A percentile compares a stretch with the other conserved stretches of the same genome.
phyloP scores from a whole-genome alignment of 2,888 invertebrate species.

The Rhingia campestris region DNA sequence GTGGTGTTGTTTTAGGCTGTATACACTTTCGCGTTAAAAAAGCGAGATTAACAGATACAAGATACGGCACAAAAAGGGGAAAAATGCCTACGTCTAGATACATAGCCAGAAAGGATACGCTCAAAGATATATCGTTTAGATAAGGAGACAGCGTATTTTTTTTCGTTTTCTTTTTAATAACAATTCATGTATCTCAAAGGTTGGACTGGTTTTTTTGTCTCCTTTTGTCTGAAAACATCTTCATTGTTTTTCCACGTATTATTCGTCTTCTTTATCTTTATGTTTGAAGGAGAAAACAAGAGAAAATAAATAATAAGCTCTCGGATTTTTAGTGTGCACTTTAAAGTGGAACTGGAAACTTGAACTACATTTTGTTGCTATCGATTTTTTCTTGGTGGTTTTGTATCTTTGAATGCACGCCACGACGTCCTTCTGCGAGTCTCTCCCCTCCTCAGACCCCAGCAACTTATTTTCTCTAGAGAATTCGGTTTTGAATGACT shows the following conservation, averaged over 20 bases:
- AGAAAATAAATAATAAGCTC: conserved; percentile 31
- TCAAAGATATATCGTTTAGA: conserved; percentile 25
- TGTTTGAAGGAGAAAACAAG: neutral
- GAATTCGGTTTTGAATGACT: too few relatives aligned
- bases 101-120: conserved; percentile 9
- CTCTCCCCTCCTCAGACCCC: too few relatives aligned
- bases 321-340: conserved; percentile 41
- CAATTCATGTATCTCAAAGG: conserved; percentile 21
- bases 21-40: neutral
- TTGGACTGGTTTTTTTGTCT: conserved; percentile 27
- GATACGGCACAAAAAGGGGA: neutral
- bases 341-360: conserved; percentile 50
- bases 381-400: conserved; percentile 45
- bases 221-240: conserved; percentile 1
- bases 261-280: neutral
- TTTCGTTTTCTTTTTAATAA: conserved; percentile 12
- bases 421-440: too few relatives aligned
- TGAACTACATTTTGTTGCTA: conserved; percentile 61
- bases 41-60: conserved; percentile 3
- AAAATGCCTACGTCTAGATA: conserved; percentile 17
- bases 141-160: conserved; percentile 14
- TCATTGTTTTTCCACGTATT: neutral
- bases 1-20: neutral
- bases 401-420: too few relatives aligned
- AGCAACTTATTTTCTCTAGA: too few relatives aligned